Percentiles rank a stretch among this genome's conserved stretches.
phyloP scores from a whole-genome alignment of 2,888 invertebrate species.

The Eumerus sabulonum region DNA sequence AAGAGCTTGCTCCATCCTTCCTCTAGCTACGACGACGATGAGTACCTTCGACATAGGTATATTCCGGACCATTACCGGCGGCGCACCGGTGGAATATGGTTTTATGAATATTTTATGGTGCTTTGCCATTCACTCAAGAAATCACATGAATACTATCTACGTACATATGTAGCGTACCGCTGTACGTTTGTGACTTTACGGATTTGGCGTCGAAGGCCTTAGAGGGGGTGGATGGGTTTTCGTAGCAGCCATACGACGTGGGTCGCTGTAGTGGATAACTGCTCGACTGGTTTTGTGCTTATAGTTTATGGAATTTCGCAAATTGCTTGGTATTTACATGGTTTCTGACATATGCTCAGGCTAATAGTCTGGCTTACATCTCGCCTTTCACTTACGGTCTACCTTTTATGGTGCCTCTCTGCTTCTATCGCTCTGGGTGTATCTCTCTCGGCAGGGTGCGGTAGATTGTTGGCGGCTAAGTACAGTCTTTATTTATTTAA shows the following conservation, averaged over 20 bases:
- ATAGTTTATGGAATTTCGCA: conserved; percentile 68
- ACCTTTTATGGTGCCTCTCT: conserved; percentile 2
- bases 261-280: conserved; percentile 49
- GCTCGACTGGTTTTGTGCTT: conserved; percentile 57
- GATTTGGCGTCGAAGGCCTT: no score
- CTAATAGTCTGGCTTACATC: conserved; percentile 64
- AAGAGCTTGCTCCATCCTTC: background rate
- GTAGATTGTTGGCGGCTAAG: conserved; percentile 23
- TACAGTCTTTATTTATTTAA: conserved; percentile 65
- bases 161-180: no score
- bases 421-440: background rate
- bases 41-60: no score
- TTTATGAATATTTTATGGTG: conserved; percentile 67
- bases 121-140: conserved; percentile 67
- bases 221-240: no score
- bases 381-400: conserved; percentile 62
- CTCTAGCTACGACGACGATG: background rate
- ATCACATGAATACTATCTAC: conserved; percentile 55
- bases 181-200: no score
- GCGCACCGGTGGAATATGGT: conserved; percentile 43
- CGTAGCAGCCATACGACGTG: conserved; percentile 21
- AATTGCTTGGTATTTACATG: conserved; percentile 68
- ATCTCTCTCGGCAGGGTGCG: conserved; percentile 3
- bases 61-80: background rate
- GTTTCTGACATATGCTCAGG: conserved; percentile 66